Evolutionary conservation across 2,797 vertebrate species (phyloP).

Genomic region (Gouania willdenowi): DNA sequence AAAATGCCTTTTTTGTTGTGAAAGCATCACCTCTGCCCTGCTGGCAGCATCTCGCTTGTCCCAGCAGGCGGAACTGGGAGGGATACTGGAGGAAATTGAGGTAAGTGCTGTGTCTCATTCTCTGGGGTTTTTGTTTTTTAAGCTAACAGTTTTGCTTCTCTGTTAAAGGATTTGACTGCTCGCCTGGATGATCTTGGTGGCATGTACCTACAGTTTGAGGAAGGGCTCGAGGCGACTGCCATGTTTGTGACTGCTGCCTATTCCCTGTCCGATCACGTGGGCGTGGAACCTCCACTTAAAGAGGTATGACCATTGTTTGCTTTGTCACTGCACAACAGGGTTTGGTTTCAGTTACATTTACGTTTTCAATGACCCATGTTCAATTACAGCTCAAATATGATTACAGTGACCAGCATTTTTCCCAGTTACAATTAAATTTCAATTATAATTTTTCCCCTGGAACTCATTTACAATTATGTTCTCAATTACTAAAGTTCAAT

Average conservation of each 20-base stretch:
- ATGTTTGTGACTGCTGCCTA: constrained; percentile 93
- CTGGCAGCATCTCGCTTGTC: constrained; percentile 90
- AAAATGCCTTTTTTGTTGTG: too few species aligned
- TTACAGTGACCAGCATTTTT: too few species aligned
- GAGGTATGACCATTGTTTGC: constrained; percentile 70
- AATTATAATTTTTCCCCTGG: too few species aligned
- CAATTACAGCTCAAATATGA: too few species aligned
- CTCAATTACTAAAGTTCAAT: too few species aligned
- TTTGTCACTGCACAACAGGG: too few species aligned
- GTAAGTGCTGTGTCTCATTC: too few species aligned
- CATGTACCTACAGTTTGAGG: constrained; percentile 96
- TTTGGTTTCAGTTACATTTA: neutral
- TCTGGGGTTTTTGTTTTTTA: too few species aligned
- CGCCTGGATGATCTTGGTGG: constrained; percentile 94
- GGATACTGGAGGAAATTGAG: constrained; percentile 96
- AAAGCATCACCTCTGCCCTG: constrained; percentile 88
- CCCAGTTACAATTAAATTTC: too few species aligned
- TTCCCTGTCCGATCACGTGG: constrained; percentile 89
- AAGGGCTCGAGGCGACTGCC: constrained; percentile 93
- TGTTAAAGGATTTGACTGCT: constrained; percentile 87
- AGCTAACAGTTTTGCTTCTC: neutral
- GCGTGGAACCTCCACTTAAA: constrained; percentile 90
- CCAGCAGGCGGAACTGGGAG: constrained; percentile 88
- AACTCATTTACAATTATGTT: too few species aligned
- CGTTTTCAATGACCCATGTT: too few species aligned